Base-by-base conservation (phyloP, 2,797 vertebrate genomes). In the Phaenicophaeus curvirostris region DNA sequence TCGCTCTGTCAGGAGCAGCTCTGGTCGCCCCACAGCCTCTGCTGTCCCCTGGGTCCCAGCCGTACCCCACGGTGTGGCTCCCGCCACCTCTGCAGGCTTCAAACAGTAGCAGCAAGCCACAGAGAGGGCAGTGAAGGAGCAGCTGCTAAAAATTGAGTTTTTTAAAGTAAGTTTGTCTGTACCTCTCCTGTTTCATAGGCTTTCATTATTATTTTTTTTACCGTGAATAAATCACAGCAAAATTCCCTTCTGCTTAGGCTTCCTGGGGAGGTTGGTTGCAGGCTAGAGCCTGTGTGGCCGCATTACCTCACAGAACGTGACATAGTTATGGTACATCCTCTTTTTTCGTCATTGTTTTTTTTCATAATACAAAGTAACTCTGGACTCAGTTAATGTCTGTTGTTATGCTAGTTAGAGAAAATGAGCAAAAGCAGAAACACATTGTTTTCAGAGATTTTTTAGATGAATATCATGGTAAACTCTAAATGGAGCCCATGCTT, bases 151-250 rank as follows among this genome's bases (percentile, higher is more conserved):
- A 68, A 55, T 39, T 7, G 46, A 23, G 46, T 9, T 57, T 74
- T 78, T 90, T 42, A 3, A 2, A 93, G 68, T 71, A 91, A 61
- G 46, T 89, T 46, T 62, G n/a, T 93, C 59, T 19, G 9, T 93
- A 67, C 71, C 68, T 97, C 72, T 82, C 54, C 86, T 87, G 42
- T 93, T 95, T 93, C 84, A 66, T 80, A 95, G 90, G 88, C 86
- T 96, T 96, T 93, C 9, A 0, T 94, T 95, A 28, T 66, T 95
- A 91, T 89, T 90, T 90, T 86, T 93, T 90, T 86, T 91, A 44
- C 31, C 62, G 75, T 75, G 33, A 61, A 77, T 86, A 85, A 94
- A 82, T 90, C 74, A 77, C 71, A 71, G 78, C 67, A 85, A 90
- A 94, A 82, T 86, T 81, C 63, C 51, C 67, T 66, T 77, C 39